phyloP scores from a whole-genome alignment of 37 sponge, comb jelly and placozoan genomes.

The Hexactinellida sp. region DNA sequence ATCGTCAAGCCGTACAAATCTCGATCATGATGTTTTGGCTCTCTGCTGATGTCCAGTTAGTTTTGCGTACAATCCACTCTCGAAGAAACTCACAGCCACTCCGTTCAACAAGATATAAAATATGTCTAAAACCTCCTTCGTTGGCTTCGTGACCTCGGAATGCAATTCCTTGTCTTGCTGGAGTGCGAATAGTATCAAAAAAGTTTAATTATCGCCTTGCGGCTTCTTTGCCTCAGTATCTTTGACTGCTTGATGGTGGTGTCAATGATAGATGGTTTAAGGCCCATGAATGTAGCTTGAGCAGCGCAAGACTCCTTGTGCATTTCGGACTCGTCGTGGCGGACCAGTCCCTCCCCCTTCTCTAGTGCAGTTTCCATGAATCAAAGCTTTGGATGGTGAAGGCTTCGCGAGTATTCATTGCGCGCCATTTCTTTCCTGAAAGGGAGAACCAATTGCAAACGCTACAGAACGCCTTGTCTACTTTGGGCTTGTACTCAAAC shows the following conservation, averaged over 20 bases:
- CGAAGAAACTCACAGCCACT: not conserved
- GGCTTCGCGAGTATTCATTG: too few relatives aligned
- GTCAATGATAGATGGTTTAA: not conserved
- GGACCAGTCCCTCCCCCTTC: too few relatives aligned
- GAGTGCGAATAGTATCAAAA: not conserved
- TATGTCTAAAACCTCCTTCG: not conserved
- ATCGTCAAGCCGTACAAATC: not conserved
- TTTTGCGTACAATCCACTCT: not conserved
- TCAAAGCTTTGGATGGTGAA: too few relatives aligned
- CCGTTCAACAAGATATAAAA: not conserved
- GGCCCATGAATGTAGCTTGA: too few relatives aligned
- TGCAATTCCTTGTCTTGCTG: not conserved
- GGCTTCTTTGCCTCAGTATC: not conserved
- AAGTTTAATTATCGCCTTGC: not conserved
- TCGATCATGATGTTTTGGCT: not conserved
- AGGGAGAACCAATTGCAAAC: not conserved
- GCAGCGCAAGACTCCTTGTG: too few relatives aligned
- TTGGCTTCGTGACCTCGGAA: not conserved
- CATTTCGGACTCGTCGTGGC: too few relatives aligned
- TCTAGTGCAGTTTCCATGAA: too few relatives aligned
- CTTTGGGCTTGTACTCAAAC: too few relatives aligned
- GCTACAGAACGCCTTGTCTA: not conserved
- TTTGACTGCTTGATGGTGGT: not conserved
- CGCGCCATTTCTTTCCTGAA: too few relatives aligned
- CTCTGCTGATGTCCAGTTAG: not conserved